Conservation (phyloP, 92 coral and sea anemone genomes). For the Palythoa grandiflora region DNA sequence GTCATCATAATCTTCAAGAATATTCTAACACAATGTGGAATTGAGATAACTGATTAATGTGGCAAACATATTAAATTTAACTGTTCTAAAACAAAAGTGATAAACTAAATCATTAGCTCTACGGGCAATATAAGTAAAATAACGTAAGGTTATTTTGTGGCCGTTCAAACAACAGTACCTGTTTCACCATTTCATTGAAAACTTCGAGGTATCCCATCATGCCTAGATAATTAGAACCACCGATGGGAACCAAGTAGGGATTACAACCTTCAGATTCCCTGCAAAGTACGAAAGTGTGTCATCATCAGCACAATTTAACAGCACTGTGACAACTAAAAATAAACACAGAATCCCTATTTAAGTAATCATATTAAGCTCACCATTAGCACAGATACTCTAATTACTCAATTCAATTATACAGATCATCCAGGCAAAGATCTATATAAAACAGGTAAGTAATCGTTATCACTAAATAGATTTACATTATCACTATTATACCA, state of each 20-base stretch:
- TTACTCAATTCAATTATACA: too few relatives aligned
- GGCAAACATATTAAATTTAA: not conserved
- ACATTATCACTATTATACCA: too few relatives aligned
- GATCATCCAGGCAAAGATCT: too few relatives aligned
- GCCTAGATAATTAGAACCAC: constrained; percentile 84
- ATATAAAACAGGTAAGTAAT: too few relatives aligned
- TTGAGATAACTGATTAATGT: not conserved
- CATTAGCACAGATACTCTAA: too few relatives aligned
- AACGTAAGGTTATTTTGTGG: too few relatives aligned
- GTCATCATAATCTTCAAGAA: constrained; percentile 83
- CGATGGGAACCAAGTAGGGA: constrained; percentile 80
- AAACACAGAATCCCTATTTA: too few relatives aligned
- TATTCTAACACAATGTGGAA: constrained; percentile 52
- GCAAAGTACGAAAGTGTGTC: not conserved
- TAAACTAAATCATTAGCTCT: not conserved
- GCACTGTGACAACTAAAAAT: not conserved
- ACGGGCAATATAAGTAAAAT: too few relatives aligned
- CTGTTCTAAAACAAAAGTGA: too few relatives aligned
- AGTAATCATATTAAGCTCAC: too few relatives aligned
- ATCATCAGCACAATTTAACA: not conserved
- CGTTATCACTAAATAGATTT: too few relatives aligned
- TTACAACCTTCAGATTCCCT: constrained; percentile 61
- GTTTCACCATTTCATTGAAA: constrained; percentile 79
- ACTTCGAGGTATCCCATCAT: constrained; percentile 87
- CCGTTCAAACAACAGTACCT: constrained; percentile 53